Evolutionary conservation across 2,888 invertebrate genomes (phyloP), one percentile per base, ranked within the genome.

Genomic region (Oscheius onirici): DNA sequence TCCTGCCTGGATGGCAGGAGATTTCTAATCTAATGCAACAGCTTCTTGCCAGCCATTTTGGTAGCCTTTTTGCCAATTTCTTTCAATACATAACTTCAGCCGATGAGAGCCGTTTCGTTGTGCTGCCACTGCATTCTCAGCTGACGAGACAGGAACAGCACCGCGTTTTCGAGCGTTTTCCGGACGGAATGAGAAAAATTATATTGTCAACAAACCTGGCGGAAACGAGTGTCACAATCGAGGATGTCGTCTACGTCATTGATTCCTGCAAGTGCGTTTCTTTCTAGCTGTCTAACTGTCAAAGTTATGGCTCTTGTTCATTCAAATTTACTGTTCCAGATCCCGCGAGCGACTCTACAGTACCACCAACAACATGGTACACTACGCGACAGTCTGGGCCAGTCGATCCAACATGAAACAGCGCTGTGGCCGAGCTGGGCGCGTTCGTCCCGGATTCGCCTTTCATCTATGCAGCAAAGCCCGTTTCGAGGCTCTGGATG

Each of bases 181-280:
- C 65, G 1, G 71, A 61, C 34, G 67, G 73, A 26, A 15, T 54
- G 34, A 57, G 78, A 41, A 78, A 78, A 93, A 93, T 97, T 69
- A 97, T 99, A 84, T 89, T 99, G 17, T 93, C 97, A 0, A 99
- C 99, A 2, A 99, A 99, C 88, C 97, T 99, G 86, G 97, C 97
- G 0, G 99, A 99, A 90, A 95, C 97, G 0, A 95, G 95, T 6
- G 94, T 99, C 80, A 99, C 97, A 0, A 99, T 99, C 81, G 94
- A 99, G 89, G 99, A 99, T 87, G 95, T 99, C 1, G 96, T 97
- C 1, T 97, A 93, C 89, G 97, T 99, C 0, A 93, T 99, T 73
- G 97, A 99, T 88, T 93, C 94, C 52, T 96, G 97, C 90, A 96
- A 97, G 90, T 90, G 83, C 86, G 89, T 20, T n/a, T 20, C 22